Evolutionary conservation across 2,888 invertebrate genomes (phyloP).

Genomic region (Notodonta dromedarius): DNA sequence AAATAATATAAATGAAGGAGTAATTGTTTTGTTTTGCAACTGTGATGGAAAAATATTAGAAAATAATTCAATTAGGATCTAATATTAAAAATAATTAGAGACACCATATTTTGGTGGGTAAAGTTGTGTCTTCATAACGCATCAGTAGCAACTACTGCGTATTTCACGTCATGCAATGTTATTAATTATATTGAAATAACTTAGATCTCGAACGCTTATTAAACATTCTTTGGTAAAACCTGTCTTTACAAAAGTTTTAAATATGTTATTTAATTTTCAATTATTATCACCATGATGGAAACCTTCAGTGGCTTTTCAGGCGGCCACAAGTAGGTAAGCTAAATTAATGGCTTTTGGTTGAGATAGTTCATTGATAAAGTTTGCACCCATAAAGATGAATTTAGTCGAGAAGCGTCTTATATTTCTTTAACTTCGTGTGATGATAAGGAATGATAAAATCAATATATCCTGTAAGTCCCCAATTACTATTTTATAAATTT

Average conservation of each 20-base stretch:
- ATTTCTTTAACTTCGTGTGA: neutral
- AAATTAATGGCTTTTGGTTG: slow-evolving; percentile 17
- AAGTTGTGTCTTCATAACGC: too few relatives aligned
- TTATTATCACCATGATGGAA: neutral
- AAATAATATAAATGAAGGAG: neutral
- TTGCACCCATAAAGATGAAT: slow-evolving; percentile 8
- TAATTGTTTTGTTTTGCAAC: neutral
- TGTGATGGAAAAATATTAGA: neutral
- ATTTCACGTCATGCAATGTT: too few relatives aligned
- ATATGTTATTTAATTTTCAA: neutral
- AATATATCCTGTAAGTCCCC: too few relatives aligned
- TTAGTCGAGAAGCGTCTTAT: neutral
- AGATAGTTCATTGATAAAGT: slow-evolving; percentile 13
- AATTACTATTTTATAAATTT: too few relatives aligned
- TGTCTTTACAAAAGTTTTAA: too few relatives aligned
- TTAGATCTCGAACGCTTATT: too few relatives aligned
- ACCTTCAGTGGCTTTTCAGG: neutral
- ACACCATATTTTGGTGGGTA: too few relatives aligned
- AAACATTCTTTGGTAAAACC: too few relatives aligned
- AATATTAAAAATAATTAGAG: too few relatives aligned
- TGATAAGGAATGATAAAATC: neutral
- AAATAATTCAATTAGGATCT: neutral
- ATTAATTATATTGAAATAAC: too few relatives aligned
- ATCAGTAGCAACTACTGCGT: too few relatives aligned
- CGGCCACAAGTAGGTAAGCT: neutral